Evolutionary conservation across 2,888 invertebrate genomes (phyloP).

Genomic region (Entomobrya proxima): DNA sequence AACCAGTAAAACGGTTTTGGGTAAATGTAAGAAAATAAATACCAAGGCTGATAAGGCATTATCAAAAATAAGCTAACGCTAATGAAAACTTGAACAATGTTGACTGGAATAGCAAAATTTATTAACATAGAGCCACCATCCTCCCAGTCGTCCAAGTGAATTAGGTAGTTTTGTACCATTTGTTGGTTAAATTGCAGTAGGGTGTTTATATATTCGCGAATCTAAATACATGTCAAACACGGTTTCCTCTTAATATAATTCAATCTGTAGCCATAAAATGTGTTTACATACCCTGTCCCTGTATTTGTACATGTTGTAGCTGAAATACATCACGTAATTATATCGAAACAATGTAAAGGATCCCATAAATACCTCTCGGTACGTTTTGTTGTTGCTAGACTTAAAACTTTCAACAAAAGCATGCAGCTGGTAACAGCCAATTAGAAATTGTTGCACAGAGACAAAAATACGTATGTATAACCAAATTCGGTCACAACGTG

Average conservation of each 20-base stretch:
- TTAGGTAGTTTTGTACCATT: slow-evolving; percentile 34
- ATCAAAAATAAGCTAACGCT: slow-evolving; percentile 35
- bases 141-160: slow-evolving; percentile 28
- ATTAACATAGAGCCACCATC: neutral
- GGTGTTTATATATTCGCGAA: slow-evolving; percentile 57
- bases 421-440: neutral
- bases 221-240: neutral
- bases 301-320: slow-evolving; percentile 42
- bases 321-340: slow-evolving; percentile 31
- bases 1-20: slow-evolving; percentile 62
- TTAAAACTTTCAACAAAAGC: slow-evolving; percentile 42
- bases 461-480: too few species aligned
- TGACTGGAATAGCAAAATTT: neutral
- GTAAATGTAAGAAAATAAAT: slow-evolving; percentile 61
- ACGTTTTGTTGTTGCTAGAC: neutral
- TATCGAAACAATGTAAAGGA: slow-evolving; percentile 33
- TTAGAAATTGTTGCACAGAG: slow-evolving; percentile 30
- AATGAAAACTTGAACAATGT: neutral
- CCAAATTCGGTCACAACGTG: neutral
- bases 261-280: neutral
- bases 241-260: neutral
- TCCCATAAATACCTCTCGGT: slow-evolving; percentile 56
- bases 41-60: slow-evolving; percentile 62
- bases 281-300: slow-evolving; percentile 39
- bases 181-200: slow-evolving; percentile 36